Percentiles rank a stretch among this genome's conserved stretches.
These are phyloP conservation scores for Dendrolimus houi DNA, from an alignment of 2,888 invertebrate genomes.

Conservation along the genomic window DNA sequence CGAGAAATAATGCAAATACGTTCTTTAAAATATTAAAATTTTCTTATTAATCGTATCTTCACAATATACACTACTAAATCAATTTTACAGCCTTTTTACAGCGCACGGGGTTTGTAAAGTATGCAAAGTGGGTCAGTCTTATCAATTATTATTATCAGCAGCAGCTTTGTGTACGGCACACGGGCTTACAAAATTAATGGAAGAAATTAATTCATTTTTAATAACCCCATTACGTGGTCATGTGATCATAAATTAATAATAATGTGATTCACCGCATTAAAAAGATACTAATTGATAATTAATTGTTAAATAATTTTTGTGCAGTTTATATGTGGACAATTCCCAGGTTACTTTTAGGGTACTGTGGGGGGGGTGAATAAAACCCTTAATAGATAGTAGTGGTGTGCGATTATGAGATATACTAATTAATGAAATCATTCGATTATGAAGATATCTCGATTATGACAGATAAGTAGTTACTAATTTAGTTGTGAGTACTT, in stretches of 20 bases:
- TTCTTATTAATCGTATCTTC: no score
- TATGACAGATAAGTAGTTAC: no score
- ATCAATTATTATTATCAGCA: slow-evolving; percentile 1
- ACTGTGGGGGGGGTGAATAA: no score
- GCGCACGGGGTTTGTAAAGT: neutral
- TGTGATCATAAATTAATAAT: slow-evolving; percentile 14
- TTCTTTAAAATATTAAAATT: no score
- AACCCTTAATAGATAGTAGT: no score
- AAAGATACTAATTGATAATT: slow-evolving; percentile 9
- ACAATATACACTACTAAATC: neutral
- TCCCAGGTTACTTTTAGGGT: no score
- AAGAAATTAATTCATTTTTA: slow-evolving; percentile 13
- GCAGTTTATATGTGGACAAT: no score
- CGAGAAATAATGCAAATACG: no score
- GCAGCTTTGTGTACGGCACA: neutral
- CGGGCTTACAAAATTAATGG: neutral
- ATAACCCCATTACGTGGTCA: slow-evolving; percentile 11
- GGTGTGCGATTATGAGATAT: no score
- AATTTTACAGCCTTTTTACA: neutral
- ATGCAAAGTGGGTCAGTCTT: neutral
- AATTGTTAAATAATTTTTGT: slow-evolving; percentile 6
- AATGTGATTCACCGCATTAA: slow-evolving; percentile 9
- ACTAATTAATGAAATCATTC: no score
- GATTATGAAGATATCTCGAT: no score
- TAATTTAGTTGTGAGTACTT: no score